These are phyloP conservation scores for Elephas maximus DNA, from an alignment of 2,113 vertebrate genomes.

Conservation along the genomic window DNA sequence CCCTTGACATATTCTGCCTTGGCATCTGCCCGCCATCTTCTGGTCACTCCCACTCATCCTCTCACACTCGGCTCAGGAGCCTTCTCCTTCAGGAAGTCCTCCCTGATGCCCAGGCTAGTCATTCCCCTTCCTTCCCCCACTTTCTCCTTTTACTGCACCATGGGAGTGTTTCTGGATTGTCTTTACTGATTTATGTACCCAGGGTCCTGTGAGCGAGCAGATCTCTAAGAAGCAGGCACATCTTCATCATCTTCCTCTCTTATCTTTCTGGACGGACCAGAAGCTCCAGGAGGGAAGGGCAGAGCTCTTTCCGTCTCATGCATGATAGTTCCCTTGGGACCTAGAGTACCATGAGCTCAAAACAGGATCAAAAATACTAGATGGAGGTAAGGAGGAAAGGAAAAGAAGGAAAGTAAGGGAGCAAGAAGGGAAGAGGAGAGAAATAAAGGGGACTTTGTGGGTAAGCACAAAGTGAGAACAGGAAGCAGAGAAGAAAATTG, in stretches of 20 bases:
- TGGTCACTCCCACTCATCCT: not conserved
- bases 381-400: not conserved
- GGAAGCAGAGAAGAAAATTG: not conserved
- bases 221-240: not conserved
- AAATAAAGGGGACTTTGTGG: not conserved
- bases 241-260: too few species aligned
- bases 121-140: not conserved
- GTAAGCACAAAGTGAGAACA: rapidly evolving
- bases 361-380: not conserved
- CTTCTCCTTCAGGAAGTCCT: constrained; percentile 16
- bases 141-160: not conserved
- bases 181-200: not conserved
- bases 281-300: not conserved
- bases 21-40: not conserved
- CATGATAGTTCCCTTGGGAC: not conserved
- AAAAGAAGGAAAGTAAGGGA: not conserved
- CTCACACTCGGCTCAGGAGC: not conserved
- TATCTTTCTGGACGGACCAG: not conserved
- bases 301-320: not conserved
- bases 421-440: not conserved
- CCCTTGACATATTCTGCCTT: not conserved
- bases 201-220: not conserved
- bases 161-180: not conserved
- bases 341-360: not conserved
- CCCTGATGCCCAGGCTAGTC: not conserved